phyloP scores from a whole-genome alignment of 2,797 vertebrate genomes.

The Caiman crocodilus region DNA sequence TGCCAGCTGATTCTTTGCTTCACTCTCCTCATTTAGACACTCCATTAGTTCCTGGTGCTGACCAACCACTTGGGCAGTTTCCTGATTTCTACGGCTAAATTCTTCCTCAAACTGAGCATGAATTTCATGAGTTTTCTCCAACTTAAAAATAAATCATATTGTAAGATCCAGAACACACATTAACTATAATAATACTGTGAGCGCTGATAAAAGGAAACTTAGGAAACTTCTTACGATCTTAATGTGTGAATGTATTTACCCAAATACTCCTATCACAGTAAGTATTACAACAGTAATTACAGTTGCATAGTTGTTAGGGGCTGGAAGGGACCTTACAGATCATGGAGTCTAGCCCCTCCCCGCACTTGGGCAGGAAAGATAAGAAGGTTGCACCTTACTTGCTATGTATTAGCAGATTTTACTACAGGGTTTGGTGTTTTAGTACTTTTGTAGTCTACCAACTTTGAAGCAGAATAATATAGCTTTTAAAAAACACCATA shows the following conservation, averaged over 20 bases:
- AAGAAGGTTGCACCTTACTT: neutral
- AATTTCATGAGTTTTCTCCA: constrained; percentile 88
- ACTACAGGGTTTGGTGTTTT: neutral
- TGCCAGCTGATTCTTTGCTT: constrained; percentile 85
- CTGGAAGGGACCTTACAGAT: too few species aligned
- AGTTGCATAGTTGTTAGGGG: too few species aligned
- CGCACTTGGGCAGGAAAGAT: neutral
- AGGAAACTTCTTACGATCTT: fast-evolving
- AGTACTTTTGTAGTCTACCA: neutral
- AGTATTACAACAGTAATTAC: too few species aligned
- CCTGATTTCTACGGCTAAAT: constrained; percentile 84
- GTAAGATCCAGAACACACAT: neutral
- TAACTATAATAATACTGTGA: fast-evolving
- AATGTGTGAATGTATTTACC: neutral
- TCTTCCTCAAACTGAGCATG: constrained; percentile 86
- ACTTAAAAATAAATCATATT: constrained; percentile 70
- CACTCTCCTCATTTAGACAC: constrained; percentile 86
- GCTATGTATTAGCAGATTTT: neutral
- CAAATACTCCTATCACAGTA: neutral
- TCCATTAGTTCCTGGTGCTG: constrained; percentile 88
- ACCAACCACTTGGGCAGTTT: constrained; percentile 83
- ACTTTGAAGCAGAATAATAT: neutral
- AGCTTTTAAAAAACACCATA: fast-evolving
- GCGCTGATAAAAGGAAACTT: neutral
- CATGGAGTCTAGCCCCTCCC: neutral